These are phyloP conservation scores for Orbicella faveolata DNA, from an alignment of 64 coral and sea anemone species.

Conservation along the genomic window DNA sequence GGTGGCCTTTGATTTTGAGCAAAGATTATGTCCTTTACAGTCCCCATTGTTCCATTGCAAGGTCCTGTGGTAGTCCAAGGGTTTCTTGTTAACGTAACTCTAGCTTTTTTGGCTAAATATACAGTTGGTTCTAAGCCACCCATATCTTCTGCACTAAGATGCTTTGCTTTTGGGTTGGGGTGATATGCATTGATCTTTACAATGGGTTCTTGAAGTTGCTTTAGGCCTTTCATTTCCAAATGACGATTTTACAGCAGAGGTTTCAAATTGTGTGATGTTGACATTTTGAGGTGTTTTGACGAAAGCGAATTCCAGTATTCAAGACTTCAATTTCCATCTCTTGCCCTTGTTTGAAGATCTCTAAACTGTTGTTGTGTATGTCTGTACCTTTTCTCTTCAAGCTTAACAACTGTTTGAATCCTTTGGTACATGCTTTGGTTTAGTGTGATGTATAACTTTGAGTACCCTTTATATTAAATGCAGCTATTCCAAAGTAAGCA, in stretches of 20 bases:
- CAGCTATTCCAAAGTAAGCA: conserved; percentile 34
- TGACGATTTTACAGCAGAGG: background rate
- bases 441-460: background rate
- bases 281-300: conserved; percentile 10
- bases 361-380: conserved; percentile 35
- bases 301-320: conserved; percentile 56
- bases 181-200: conserved; percentile 52
- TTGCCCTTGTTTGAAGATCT: conserved; percentile 38
- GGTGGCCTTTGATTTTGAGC: conserved; percentile 24
- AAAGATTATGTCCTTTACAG: conserved; percentile 48
- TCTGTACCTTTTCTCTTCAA: background rate
- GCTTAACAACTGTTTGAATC: conserved; percentile 51
- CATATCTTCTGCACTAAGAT: background rate
- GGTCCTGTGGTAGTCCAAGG: conserved; percentile 39
- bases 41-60: conserved; percentile 49
- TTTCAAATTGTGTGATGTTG: background rate
- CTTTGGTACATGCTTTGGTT: conserved; percentile 39
- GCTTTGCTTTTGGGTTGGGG: conserved; percentile 18
- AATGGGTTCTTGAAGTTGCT: conserved; percentile 32
- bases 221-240: background rate
- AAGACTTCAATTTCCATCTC: conserved; percentile 60
- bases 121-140: conserved; percentile 61
- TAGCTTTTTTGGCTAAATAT: conserved; percentile 28
- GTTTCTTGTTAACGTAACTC: conserved; percentile 16
- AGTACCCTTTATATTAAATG: conserved; percentile 55